These are phyloP conservation scores for Spongilla lacustris DNA, from an alignment of 37 sponge, comb jelly and placozoan genomes.

Conservation along the genomic window DNA sequence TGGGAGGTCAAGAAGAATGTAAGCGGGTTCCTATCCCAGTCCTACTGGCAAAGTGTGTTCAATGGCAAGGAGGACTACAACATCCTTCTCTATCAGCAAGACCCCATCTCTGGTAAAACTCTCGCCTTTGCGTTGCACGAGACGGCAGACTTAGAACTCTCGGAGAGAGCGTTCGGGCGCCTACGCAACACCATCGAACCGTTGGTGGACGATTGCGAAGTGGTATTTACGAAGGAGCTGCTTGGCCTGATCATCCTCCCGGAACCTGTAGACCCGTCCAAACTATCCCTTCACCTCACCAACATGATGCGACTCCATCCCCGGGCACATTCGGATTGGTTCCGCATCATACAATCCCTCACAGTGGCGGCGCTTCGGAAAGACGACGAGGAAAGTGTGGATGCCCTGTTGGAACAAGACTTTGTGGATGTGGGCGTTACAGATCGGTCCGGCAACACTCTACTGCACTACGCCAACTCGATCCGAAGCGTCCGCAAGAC, in stretches of 20 bases:
- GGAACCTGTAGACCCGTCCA: not conserved
- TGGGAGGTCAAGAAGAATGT: slow-evolving; percentile 20
- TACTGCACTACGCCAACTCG: not conserved
- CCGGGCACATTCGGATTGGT: slow-evolving; percentile 12
- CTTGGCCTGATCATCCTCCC: slow-evolving; percentile 7
- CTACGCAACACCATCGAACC: not conserved
- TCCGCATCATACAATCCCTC: slow-evolving; percentile 2
- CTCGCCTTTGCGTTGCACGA: not conserved
- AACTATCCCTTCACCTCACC: not conserved
- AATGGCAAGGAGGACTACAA: slow-evolving; percentile 13
- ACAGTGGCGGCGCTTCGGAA: slow-evolving; percentile 3
- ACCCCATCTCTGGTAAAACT: not conserved
- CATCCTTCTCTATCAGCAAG: slow-evolving; percentile 7
- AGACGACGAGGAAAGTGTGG: not conserved
- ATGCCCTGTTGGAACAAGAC: not conserved
- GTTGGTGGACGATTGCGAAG: slow-evolving; percentile 16
- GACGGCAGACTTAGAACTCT: not conserved
- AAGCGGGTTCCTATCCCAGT: not conserved
- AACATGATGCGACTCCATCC: not conserved
- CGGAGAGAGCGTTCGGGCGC: not conserved
- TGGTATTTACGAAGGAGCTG: not conserved
- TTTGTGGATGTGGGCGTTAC: not conserved
- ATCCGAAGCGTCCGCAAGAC: not conserved
- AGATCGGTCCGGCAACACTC: not conserved
- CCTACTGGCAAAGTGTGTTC: slow-evolving; percentile 24